Evolutionary conservation across 1,140 invertebrate genomes (phyloP).

Genomic region (Harlomillsia oculata): DNA sequence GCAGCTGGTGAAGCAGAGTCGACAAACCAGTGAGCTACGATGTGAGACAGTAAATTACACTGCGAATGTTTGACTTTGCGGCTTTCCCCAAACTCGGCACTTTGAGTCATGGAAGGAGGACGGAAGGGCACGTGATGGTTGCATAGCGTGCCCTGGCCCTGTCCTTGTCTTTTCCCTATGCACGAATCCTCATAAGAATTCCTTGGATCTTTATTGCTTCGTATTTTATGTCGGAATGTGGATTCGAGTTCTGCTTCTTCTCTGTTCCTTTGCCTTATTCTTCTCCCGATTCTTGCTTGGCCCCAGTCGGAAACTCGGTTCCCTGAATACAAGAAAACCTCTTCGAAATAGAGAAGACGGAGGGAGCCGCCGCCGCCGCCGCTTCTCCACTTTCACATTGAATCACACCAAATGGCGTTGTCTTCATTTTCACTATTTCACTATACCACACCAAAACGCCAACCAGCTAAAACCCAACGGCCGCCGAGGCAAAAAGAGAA

Average conservation of each 20-base stretch:
- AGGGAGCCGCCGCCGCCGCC: not conserved
- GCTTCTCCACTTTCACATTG: too few species aligned
- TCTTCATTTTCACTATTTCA: too few species aligned
- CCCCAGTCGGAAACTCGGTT: not conserved
- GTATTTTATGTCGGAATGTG: conserved; percentile 19
- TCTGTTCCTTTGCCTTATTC: not conserved
- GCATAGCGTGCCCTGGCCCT: not conserved
- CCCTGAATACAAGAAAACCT: not conserved
- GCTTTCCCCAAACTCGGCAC: not conserved
- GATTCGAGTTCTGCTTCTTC: conserved; percentile 4
- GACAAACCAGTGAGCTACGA: conserved; percentile 9
- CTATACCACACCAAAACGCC: too few species aligned
- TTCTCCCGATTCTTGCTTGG: not conserved
- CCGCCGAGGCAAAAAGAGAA: too few species aligned
- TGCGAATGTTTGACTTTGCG: conserved; percentile 8
- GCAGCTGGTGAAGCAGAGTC: too few species aligned
- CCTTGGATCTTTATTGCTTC: conserved; percentile 21
- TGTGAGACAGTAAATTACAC: conserved; percentile 17
- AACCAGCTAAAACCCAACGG: too few species aligned
- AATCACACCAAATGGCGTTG: too few species aligned
- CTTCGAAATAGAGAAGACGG: not conserved
- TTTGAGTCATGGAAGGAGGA: not conserved
- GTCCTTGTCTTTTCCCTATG: not conserved
- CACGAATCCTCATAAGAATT: conserved; percentile 19
- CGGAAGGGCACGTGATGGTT: not conserved